Base-by-base conservation (phyloP, 1,140 invertebrate species). In the Bombus terrestris region DNA sequence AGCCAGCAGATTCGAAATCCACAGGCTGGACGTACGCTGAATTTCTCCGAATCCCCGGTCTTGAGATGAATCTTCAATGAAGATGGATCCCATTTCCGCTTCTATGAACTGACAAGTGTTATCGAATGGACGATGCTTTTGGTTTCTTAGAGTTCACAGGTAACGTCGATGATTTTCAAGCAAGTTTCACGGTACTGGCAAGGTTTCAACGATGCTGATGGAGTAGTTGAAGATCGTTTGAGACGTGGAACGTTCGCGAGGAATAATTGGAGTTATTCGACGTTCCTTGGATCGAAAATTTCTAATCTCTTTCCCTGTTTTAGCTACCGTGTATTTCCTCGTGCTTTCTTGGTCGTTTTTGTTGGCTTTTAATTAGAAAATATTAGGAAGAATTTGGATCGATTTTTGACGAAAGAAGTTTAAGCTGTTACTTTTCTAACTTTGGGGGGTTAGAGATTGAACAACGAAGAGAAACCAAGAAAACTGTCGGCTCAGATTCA, bases 1-100 rank as follows among this genome's bases (percentile, higher is more conserved):
- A 84, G 83, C 41, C 81, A 25, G 59, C 57, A n/a, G 75, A 77
- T 68, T 25, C 64, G 74, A 69, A 39, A 69, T 69, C 43, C 74
- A 78, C 74, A 59, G 37, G 37, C 43, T 41, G 77, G 62, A 79
- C 41, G 64, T 69, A 35, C 78, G 78, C 4, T 10, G 37, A 80
- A 37, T 69, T 69, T 53, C 28, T n/a, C 25, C 28, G 25, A 28
- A 10, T n/a, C 59, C 59, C 4, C 41, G 18, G n/a, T 43, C 73
- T 25, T 28, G 47, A 12, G 74, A 84, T 78, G 82, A 84, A 80
- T 79, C 28, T 32, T 22, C 25, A 72, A 62, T 32, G 76, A 69
- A 25, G 59, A 43, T 72, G 39, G 39, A 72, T 72, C 25, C 37
- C 35, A 37, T 69, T 72, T 72, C 69, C 69, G 28, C 13, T 43